Conservation (phyloP, 2,888 invertebrate genomes). For the Andricus quercusramuli region DNA sequence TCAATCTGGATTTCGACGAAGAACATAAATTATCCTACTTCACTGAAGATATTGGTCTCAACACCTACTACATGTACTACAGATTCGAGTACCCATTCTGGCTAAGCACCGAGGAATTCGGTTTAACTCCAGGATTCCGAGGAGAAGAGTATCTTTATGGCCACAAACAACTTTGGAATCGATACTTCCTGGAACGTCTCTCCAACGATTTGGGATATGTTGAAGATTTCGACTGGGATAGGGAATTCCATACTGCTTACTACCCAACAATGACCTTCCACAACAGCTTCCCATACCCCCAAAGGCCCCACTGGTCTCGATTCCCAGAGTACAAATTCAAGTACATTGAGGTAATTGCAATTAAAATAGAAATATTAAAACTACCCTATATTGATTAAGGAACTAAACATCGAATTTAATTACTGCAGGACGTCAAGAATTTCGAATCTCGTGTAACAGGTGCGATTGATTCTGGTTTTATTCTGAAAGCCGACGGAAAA, state of each 20-base stretch:
- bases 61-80: conserved; percentile 84
- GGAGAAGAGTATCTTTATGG: conserved; percentile 79
- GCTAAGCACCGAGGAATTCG: conserved; percentile 81
- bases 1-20: conserved; percentile 79
- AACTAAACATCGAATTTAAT: conserved; percentile 28
- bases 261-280: conserved; percentile 81
- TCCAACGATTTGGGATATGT: conserved; percentile 80
- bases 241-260: conserved; percentile 80
- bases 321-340: conserved; percentile 66
- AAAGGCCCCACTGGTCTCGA: conserved; percentile 73
- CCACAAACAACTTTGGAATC: conserved; percentile 79
- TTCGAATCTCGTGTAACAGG: conserved; percentile 64
- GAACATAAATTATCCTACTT: conserved; percentile 85
- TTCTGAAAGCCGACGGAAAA: conserved; percentile 61
- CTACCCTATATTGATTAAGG: conserved; percentile 44
- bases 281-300: conserved; percentile 81
- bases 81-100: conserved; percentile 84
- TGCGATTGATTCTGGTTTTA: conserved; percentile 67
- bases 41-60: conserved; percentile 86
- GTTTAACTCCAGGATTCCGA: conserved; percentile 75
- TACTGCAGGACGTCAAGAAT: conserved; percentile 57
- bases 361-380: too few relatives aligned
- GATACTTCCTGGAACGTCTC: conserved; percentile 81
- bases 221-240: conserved; percentile 79
- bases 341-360: conserved; percentile 59